Conservation (phyloP, 2,888 invertebrate genomes). For the Ariolimax columbianus region DNA sequence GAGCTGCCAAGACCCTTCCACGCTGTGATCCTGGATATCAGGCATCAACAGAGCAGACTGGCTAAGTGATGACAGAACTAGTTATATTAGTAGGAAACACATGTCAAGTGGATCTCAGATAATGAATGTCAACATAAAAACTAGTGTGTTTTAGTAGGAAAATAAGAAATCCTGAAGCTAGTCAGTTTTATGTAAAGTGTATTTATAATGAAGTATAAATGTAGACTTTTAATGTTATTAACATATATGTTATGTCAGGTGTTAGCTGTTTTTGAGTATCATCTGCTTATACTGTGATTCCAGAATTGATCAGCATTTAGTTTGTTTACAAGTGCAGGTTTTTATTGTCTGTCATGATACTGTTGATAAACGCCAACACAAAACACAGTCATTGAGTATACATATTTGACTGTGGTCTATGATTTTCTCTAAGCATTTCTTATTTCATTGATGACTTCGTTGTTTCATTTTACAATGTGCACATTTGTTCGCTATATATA, state of each 20-base stretch:
- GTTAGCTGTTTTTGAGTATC: not conserved
- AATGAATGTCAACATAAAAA: not conserved
- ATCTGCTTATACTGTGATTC: slow-evolving; percentile 14
- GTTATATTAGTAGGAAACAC: too few relatives aligned
- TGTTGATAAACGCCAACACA: not conserved
- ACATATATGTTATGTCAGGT: not conserved
- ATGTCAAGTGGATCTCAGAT: not conserved
- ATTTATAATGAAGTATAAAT: too few relatives aligned
- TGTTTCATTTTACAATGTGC: too few relatives aligned
- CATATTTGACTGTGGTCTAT: not conserved
- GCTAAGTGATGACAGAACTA: not conserved
- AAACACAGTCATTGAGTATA: not conserved
- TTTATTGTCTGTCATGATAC: not conserved
- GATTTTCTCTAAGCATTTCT: too few relatives aligned
- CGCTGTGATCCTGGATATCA: too few relatives aligned
- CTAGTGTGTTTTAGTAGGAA: not conserved
- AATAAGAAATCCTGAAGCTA: not conserved
- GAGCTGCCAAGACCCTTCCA: too few relatives aligned
- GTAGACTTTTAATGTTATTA: not conserved
- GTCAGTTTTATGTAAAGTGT: too few relatives aligned
- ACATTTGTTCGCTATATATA: too few relatives aligned
- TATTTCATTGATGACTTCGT: too few relatives aligned
- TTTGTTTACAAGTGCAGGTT: not conserved
- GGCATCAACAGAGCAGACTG: too few relatives aligned
- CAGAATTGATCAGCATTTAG: slow-evolving; percentile 6